Percentiles rank a stretch among this genome's conserved stretches.
These are phyloP conservation scores for Pammene fasciana DNA, from an alignment of 2,888 invertebrate genomes.

Conservation along the genomic window DNA sequence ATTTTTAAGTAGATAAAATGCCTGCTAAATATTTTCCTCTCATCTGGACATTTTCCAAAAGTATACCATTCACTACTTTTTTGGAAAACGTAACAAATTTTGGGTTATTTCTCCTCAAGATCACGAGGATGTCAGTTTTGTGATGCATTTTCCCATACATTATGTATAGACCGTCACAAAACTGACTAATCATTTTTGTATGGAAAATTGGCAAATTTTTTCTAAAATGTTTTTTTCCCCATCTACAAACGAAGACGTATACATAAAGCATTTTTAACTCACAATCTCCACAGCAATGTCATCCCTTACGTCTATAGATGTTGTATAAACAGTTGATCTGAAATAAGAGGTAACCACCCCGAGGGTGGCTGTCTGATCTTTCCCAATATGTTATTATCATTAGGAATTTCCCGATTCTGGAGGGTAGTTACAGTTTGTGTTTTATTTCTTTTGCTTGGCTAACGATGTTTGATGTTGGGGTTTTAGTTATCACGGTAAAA, in stretches of 20 bases:
- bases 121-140: too few species aligned
- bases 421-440: conserved; percentile 4
- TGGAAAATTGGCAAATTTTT: too few species aligned
- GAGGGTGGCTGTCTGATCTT: conserved; percentile 33
- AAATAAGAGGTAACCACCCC: conserved; percentile 28
- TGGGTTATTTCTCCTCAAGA: too few species aligned
- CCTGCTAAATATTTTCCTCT: neutral
- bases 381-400: conserved; percentile 34
- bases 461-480: neutral
- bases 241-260: neutral
- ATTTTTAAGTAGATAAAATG: too few species aligned
- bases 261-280: neutral
- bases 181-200: too few species aligned
- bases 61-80: too few species aligned
- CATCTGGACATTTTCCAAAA: too few species aligned
- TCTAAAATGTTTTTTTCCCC: too few species aligned
- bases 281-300: neutral
- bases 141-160: too few species aligned
- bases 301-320: conserved; percentile 9
- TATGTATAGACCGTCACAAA: too few species aligned
- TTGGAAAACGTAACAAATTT: too few species aligned
- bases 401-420: conserved; percentile 27
- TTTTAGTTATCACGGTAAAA: too few species aligned
- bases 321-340: conserved; percentile 31
- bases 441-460: neutral